Evolutionary conservation across 2,888 invertebrate species (phyloP).

Genomic region (Leptinotarsa tumamoca): DNA sequence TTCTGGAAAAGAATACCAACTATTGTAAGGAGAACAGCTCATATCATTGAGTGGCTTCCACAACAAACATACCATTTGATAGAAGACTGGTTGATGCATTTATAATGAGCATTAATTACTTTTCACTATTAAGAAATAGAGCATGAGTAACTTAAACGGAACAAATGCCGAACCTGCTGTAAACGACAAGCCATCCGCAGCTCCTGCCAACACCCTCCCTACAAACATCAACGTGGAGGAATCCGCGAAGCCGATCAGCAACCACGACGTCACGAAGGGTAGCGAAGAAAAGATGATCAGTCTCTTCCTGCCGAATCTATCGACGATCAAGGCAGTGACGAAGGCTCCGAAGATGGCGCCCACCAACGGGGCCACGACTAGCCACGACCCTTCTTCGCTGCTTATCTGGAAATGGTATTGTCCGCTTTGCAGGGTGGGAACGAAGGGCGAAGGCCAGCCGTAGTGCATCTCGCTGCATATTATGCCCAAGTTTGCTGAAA

Average conservation of each 20-base stretch:
- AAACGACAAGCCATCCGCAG: slow-evolving; percentile 67
- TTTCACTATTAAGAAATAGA: too few relatives aligned
- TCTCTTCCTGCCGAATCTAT: slow-evolving; percentile 74
- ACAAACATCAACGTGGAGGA: slow-evolving; percentile 71
- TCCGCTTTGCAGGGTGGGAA: slow-evolving; percentile 67
- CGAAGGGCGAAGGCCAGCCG: slow-evolving; percentile 73
- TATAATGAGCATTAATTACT: too few relatives aligned
- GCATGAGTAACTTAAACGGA: too few relatives aligned
- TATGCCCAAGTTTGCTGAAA: slow-evolving; percentile 61
- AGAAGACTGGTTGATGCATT: too few relatives aligned
- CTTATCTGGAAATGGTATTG: slow-evolving; percentile 69
- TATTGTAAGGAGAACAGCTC: too few relatives aligned
- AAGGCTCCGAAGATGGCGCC: slow-evolving; percentile 75
- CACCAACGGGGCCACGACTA: slow-evolving; percentile 75
- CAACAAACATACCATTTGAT: too few relatives aligned
- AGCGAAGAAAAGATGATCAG: slow-evolving; percentile 73
- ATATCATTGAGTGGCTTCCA: too few relatives aligned
- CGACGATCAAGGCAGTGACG: slow-evolving; percentile 73
- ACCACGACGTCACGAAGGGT: slow-evolving; percentile 74
- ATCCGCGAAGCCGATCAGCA: slow-evolving; percentile 72
- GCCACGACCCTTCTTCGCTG: slow-evolving; percentile 71
- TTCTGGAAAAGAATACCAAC: too few relatives aligned
- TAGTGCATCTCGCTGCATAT: slow-evolving; percentile 63
- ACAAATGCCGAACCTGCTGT: slow-evolving; percentile 53
- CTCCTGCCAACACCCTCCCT: slow-evolving; percentile 70